Evolutionary conservation across 2,888 invertebrate genomes (phyloP), one percentile per base, ranked within the genome.

Genomic region (Hirudinaria manillensis): DNA sequence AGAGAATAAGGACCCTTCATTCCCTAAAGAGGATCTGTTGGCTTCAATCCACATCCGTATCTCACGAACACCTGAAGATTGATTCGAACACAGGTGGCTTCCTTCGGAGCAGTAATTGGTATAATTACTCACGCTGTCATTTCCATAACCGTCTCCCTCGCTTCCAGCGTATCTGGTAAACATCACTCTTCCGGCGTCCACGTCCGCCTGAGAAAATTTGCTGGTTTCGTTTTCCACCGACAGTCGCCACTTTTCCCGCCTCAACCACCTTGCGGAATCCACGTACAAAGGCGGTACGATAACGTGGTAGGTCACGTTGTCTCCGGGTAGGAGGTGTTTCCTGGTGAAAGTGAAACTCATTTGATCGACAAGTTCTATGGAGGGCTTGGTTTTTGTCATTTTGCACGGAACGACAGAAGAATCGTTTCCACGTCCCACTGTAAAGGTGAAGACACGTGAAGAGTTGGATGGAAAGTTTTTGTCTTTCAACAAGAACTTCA

Each of bases 61-160:
- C 16, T 10, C 16, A 10, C 45, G 45, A 10, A 16, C 45, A 45
- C 45, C 45, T 45, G 45, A 45, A 4, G 45, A 29, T 61, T 61
- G 61, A 29, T 61, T 61, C 21, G 61, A 21, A 16, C 24, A 61
- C 6, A 61, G 45, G 45, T 45, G 45, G 45, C 45, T 45, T 16
- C 10, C 45, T 16, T 45, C 45, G 45, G 45, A 10, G 10, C 45
- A 45, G n/a, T n/a, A n/a, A 45, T 16, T 45, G 45, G 16, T 16
- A 45, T n/a, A n/a, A n/a, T 61, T 61, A 61, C 29, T 29, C 61
- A 1, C 16, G 68, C 36, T 68, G 34, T 32, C 34, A 34, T 34
- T 68, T 29, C 4, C 36, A 29, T 72, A 51, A 72, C 29, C 72
- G 4, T 55, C 72, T 24, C 45, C 72, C 27, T 70, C 51, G 24